Percentiles rank a stretch among this genome's conserved stretches.
phyloP scores from a whole-genome alignment of 2,113 vertebrate species.

The Myanophis thanlyinensis region DNA sequence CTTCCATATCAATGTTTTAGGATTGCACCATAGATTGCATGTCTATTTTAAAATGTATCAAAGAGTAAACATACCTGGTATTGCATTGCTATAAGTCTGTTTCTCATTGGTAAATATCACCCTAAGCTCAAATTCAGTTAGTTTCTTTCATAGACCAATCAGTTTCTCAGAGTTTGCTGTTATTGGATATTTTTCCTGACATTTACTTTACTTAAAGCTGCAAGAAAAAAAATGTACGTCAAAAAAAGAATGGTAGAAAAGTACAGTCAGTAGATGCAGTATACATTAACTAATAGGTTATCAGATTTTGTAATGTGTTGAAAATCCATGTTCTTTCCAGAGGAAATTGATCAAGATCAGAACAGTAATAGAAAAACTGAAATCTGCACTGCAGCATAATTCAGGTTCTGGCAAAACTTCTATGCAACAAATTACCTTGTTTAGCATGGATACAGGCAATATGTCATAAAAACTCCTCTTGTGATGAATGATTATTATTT shows the following conservation, averaged over 20 bases:
- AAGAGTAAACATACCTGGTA: neutral
- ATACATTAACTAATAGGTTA: neutral
- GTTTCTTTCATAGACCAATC: too few relatives aligned
- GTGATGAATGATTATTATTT: neutral
- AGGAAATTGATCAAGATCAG: neutral
- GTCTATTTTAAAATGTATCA: neutral
- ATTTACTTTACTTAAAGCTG: neutral
- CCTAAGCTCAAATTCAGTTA: neutral
- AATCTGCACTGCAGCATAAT: neutral
- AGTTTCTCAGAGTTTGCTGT: neutral
- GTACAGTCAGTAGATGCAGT: neutral
- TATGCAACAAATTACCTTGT: neutral
- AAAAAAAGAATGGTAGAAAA: neutral
- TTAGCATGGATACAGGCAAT: neutral
- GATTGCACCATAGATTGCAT: neutral
- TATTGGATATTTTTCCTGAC: neutral
- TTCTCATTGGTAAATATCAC: neutral
- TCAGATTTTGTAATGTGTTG: neutral
- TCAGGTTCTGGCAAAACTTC: neutral
- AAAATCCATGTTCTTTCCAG: neutral
- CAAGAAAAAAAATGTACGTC: neutral
- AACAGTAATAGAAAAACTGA: neutral
- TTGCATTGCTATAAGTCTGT: neutral
- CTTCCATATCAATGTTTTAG: neutral
- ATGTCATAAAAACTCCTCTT: neutral